Evolutionary conservation across 2,113 vertebrate genomes (phyloP), one percentile per base, ranked within the genome.

Genomic region (Xenopus borealis): DNA sequence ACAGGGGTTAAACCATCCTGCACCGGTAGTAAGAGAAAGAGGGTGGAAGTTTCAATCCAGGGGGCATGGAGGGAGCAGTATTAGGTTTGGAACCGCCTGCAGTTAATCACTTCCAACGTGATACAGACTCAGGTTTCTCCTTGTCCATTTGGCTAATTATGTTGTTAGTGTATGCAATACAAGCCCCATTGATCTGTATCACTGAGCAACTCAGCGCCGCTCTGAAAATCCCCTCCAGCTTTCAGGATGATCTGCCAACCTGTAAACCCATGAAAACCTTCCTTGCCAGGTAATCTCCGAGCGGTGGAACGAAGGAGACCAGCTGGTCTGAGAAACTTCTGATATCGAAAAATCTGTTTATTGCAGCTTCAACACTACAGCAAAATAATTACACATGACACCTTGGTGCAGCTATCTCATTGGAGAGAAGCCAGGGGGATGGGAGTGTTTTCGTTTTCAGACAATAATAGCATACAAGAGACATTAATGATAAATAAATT

Each of bases 151-250:
- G 67, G 55, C 33, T 77, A 77, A 77, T 77, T 57, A 64, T 59
- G 59, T 64, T 64, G 47, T 52, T 63, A 44, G 74, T 64, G n/a
- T 46, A 76, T 76, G 67, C 59, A 75, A 75, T 20, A 64, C 59
- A 70, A 77, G 74, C 74, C 70, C 40, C 67, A 62, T 75, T 77
- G 68, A 77, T 77, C 74, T 70, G 47, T 69, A 70, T 64, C 74
- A 44, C 50, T 3, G 18, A 69, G 74, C 67, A 70, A 77, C 63
- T 77, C 69, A 64, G 64, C 66, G 62, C 46, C 40, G 68, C 52
- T 64, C 14, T 55, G 67, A 47, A 76, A 76, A 76, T 63, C 74
- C 59, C 30, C 59, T 52, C 30, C 30, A 62, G 57, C 66, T 44
- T 23, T 57, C 13, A 7, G 62, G 66, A 75, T 55, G 59, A 77